Percentiles rank a stretch among this genome's conserved stretches.
Conservation (phyloP, 2,888 invertebrate genomes). For the Drosophila pseudotalamancana region DNA sequence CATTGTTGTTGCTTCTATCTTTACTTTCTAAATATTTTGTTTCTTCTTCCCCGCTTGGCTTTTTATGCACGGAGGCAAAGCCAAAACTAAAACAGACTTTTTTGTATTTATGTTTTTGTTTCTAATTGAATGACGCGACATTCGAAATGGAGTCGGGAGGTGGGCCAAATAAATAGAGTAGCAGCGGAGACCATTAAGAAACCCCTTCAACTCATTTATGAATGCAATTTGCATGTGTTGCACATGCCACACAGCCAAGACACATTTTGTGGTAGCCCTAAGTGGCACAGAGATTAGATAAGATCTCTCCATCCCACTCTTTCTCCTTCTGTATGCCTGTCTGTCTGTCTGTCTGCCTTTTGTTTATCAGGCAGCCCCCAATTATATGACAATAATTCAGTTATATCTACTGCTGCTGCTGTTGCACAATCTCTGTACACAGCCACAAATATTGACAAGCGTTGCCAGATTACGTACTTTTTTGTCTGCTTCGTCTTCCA, state of each 20-base stretch:
- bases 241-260: conserved; percentile 22
- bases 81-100: conserved; percentile 66
- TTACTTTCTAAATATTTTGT: conserved; percentile 75
- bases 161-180: conserved; percentile 11
- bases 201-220: conserved; percentile 52
- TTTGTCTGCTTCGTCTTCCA: background rate
- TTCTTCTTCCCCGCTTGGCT: conserved; percentile 23
- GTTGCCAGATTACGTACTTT: conserved; percentile 28
- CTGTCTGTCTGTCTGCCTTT: too few species aligned
- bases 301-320: conserved; percentile 2
- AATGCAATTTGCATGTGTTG: conserved; percentile 71
- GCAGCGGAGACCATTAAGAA: background rate
- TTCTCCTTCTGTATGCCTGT: too few species aligned
- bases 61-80: conserved; percentile 51
- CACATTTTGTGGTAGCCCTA: conserved; percentile 51
- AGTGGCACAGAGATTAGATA: conserved; percentile 73
- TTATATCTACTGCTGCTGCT: conserved; percentile 23
- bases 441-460: conserved; percentile 52
- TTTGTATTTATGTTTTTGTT: conserved; percentile 71
- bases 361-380: conserved; percentile 7
- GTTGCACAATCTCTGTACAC: conserved; percentile 40
- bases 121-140: conserved; percentile 72
- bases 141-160: too few species aligned
- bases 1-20: conserved; percentile 68
- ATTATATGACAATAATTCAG: conserved; percentile 28